Evolutionary conservation across 2,888 invertebrate genomes (phyloP), one percentile per base, ranked within the genome.

Genomic region (Drosophila monieri): DNA sequence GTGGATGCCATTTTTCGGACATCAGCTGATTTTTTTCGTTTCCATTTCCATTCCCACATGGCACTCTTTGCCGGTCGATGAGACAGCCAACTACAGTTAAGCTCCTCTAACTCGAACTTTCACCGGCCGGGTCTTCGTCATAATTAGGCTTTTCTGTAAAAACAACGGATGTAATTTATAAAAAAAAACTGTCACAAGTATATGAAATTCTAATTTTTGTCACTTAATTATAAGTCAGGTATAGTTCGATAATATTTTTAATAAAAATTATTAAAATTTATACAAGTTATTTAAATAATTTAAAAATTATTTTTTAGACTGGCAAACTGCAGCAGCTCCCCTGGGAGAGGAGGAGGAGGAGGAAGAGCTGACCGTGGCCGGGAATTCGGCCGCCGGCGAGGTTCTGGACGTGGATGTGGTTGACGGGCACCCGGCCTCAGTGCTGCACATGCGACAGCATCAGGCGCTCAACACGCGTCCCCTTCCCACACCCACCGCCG

Each of bases 381-480:
- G 64, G 37, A 67, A 57, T 44, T 39, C 60, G 43, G 57, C 47
- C 41, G 67, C 58, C 39, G 55, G 70, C 43, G 59, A 65, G 14
- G 62, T 69, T n/a, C 59, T 72, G 47, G 83, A 88, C 60, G 80
- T 84, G 39, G 89, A 89, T 71, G 85, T 88, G 70, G 90, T 90
- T 58, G 89, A 89, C 77, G 89, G 90, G n/a, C 90, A 89, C 76
- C 87, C 89, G 51, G 75, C 83, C 67, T 83, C 89, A 27, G 81
- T 81, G 78, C 77, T 84, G 70, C 88, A 88, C 74, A 85, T 88
- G 76, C 90, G 85, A 66, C 89, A 88, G 80, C 89, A 89, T 73
- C 89, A 88, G 72, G 77, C 79, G 15, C 77, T 77, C 64, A 74
- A 77, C 57, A 80, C 83, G 61, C 85, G 79, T 48, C 71, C 88